Percentiles rank a stretch among this genome's conserved stretches.
Conservation (phyloP, 2,888 invertebrate genomes). For the Matsumyia berberina region DNA sequence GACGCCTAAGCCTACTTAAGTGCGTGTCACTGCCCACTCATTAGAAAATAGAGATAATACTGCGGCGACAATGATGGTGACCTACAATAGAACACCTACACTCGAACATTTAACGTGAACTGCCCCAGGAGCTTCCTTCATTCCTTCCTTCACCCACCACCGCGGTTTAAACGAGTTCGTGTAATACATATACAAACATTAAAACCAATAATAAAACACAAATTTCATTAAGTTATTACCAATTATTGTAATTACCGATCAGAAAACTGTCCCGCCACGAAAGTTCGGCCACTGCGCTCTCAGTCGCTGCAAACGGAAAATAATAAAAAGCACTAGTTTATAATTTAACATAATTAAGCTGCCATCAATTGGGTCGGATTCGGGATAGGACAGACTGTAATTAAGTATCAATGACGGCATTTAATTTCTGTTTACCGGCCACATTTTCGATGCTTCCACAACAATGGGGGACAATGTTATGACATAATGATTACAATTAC, state of each 20-base stretch:
- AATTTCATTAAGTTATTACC: slow-evolving; percentile 74
- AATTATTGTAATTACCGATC: slow-evolving; percentile 74
- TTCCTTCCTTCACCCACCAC: slow-evolving; percentile 2
- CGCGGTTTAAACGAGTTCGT: slow-evolving; percentile 21
- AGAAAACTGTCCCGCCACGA: slow-evolving; percentile 70
- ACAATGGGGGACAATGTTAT: slow-evolving; percentile 25
- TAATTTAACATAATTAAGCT: slow-evolving; percentile 70
- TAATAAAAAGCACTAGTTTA: slow-evolving; percentile 49
- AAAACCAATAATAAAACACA: slow-evolving; percentile 65
- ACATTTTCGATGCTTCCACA: slow-evolving; percentile 13
- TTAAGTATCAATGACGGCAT: slow-evolving; percentile 65
- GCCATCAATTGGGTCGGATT: slow-evolving; percentile 58
- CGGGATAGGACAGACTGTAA: slow-evolving; percentile 41
- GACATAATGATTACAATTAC: slow-evolving; percentile 51
- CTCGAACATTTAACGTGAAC: background rate
- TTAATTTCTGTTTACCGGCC: slow-evolving; percentile 58
- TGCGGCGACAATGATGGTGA: too few relatives aligned
- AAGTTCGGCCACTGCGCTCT: too few relatives aligned
- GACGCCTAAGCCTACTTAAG: too few relatives aligned
- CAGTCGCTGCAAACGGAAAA: background rate
- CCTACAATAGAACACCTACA: background rate
- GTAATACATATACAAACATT: slow-evolving; percentile 45
- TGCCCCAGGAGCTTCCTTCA: background rate
- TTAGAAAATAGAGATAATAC: slow-evolving; percentile 4
- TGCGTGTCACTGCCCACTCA: background rate